Percentiles rank a stretch among this genome's conserved stretches.
Conservation (phyloP, 35 echinoderm and acorn worm species). For the Amphiura filiformis region DNA sequence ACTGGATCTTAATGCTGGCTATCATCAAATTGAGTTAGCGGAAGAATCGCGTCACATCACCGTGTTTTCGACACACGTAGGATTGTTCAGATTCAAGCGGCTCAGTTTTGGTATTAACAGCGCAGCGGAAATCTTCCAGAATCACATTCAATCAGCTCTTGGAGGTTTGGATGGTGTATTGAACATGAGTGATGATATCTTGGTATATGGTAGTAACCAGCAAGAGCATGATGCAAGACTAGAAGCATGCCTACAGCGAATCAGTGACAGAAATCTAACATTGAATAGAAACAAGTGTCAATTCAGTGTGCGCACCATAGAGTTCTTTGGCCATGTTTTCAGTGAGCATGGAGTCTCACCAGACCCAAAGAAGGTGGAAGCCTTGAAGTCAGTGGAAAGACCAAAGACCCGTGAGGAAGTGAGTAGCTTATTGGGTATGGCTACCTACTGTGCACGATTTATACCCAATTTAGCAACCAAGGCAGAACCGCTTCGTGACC, state of each 20-base stretch:
- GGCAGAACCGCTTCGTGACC: slow-evolving; percentile 8
- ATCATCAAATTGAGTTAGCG: no score
- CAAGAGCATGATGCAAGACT: slow-evolving; percentile 16
- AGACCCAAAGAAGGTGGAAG: slow-evolving; percentile 15
- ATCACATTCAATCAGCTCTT: slow-evolving; percentile 4
- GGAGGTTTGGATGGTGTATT: slow-evolving; percentile 4
- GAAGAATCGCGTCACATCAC: slow-evolving; percentile 26
- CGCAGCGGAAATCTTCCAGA: slow-evolving; percentile 58
- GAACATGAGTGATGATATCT: slow-evolving; percentile 47
- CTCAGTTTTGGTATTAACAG: no score
- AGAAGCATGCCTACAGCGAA: not conserved
- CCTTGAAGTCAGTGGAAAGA: not conserved
- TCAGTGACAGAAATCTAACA: slow-evolving; percentile 12
- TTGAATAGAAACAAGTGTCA: slow-evolving; percentile 35
- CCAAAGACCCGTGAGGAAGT: not conserved
- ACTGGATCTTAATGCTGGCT: slow-evolving; percentile 59
- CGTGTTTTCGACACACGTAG: no score
- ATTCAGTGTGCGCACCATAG: not conserved
- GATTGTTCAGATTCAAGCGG: no score
- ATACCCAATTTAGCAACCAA: slow-evolving; percentile 25
- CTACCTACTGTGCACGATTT: not conserved
- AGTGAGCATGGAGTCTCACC: slow-evolving; percentile 2
- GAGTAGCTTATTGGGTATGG: not conserved
- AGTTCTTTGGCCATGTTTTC: slow-evolving; percentile 37
- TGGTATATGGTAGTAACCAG: slow-evolving; percentile 29